phyloP scores from a whole-genome alignment of 2,888 invertebrate genomes.

The Aphidius colemani region DNA sequence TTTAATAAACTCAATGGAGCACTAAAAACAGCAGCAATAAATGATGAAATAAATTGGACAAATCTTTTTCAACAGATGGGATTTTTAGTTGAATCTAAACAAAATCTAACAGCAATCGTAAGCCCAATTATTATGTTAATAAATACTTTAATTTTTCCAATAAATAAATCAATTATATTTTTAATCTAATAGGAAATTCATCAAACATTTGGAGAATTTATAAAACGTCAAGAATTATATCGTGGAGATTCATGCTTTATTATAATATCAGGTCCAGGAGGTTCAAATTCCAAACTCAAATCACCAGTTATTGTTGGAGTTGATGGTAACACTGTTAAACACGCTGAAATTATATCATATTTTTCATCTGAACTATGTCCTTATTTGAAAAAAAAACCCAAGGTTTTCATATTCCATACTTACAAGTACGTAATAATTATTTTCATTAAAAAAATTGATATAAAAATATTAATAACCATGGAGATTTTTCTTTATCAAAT shows the following conservation, averaged over 20 bases:
- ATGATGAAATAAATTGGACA: conserved; percentile 47
- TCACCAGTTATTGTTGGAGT: conserved; percentile 45
- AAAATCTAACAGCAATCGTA: conserved; percentile 47
- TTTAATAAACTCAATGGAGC: conserved; percentile 35
- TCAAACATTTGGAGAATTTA: conserved; percentile 41
- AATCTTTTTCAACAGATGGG: conserved; percentile 51
- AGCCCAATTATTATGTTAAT: not conserved
- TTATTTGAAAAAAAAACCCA: conserved; percentile 64
- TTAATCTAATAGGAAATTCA: conserved; percentile 42
- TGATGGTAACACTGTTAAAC: conserved; percentile 37
- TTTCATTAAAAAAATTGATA: not conserved
- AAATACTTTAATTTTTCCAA: too few relatives aligned
- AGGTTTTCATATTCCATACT: conserved; percentile 66
- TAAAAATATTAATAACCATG: not conserved
- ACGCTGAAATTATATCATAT: conserved; percentile 46
- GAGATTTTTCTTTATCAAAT: not conserved
- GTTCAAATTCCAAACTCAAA: not conserved
- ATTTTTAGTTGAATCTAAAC: conserved; percentile 42
- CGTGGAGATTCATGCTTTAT: conserved; percentile 53
- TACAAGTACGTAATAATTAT: conserved; percentile 55
- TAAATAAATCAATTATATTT: not conserved
- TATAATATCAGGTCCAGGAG: conserved; percentile 53
- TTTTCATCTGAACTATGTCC: conserved; percentile 62
- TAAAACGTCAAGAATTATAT: conserved; percentile 39
- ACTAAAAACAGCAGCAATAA: conserved; percentile 41